Percentiles rank a stretch among this genome's conserved stretches.
phyloP scores from a whole-genome alignment of 2,113 vertebrate genomes.

The Centropus unirufus region DNA sequence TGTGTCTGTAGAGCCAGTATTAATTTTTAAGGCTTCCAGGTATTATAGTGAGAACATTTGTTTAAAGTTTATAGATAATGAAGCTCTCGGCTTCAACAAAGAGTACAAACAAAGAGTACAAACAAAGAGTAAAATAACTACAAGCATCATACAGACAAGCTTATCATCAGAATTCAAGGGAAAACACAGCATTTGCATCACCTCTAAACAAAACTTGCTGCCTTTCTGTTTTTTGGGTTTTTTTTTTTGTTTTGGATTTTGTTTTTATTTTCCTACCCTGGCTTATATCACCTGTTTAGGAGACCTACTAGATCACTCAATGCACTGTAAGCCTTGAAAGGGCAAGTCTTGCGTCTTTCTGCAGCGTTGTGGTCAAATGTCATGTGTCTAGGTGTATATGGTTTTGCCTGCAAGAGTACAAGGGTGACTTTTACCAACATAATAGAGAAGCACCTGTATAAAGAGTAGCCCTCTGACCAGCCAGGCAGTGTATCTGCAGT shows the following conservation, averaged over 20 bases:
- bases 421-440: rapidly evolving
- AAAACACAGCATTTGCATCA: not conserved
- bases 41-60: not conserved
- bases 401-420: not conserved
- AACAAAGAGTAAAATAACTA: not conserved
- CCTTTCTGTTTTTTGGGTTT: not conserved
- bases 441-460: rapidly evolving
- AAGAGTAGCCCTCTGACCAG: not conserved
- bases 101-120: not conserved
- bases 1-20: not conserved
- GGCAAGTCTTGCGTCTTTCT: not conserved
- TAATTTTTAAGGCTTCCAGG: not conserved
- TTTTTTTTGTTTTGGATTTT: too few species aligned
- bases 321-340: not conserved
- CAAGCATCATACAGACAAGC: not conserved
- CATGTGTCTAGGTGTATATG: not conserved
- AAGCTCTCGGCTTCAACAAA: not conserved
- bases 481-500: not conserved
- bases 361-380: not conserved
- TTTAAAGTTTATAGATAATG: not conserved
- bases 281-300: not conserved
- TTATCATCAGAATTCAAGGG: not conserved
- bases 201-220: not conserved
- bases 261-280: not conserved
- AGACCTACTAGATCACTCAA: not conserved